Evolutionary conservation across 1,140 invertebrate species (phyloP), one percentile per base, ranked within the genome.

Genomic region (Copidosoma floridanum): DNA sequence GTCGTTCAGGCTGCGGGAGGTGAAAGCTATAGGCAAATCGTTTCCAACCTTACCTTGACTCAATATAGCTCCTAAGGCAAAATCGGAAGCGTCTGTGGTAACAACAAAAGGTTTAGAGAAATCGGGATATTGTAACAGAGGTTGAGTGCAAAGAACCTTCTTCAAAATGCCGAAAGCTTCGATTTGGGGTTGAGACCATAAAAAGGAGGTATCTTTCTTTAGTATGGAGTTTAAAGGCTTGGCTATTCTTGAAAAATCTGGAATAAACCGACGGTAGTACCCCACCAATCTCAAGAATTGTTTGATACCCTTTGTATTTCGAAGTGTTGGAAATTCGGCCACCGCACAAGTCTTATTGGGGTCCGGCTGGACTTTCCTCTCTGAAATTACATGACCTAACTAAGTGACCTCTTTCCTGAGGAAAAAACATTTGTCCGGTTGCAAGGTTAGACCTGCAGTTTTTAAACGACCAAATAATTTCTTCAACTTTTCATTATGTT

Each of bases 1-100:
- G n/a, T n/a, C n/a, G n/a, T n/a, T n/a, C n/a, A n/a, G n/a, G n/a
- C n/a, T n/a, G n/a, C n/a, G n/a, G 2, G 71, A 74, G 24, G 65
- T 66, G 46, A 71, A 74, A 46, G 71, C 67, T 8, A 76, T 65
- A 6, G 75, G 74, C 27, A 64, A 32, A 16, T 75, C 71, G 2
- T 57, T 37, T 38, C 55, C 43, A 20, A 40, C 18, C 5, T 35
- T 7, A 23, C 55, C 43, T 37, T 57, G 55, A 10, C 41, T 47
- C 0, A 47, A 12, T 37, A 57, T 21, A 1, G 41, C 41, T 37
- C 32, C 50, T 2, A 51, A 16, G 21, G 48, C 48, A 14, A 35
- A 51, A 2, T 29, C 38, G 20, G 41, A 46, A 21, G 54, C 26
- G 38, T 57, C 27, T 18, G 16, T 37, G 3, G 20, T 57, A 8